phyloP scores from a whole-genome alignment of 1,140 invertebrate genomes.

The Caenorhabditis tropicalis region DNA sequence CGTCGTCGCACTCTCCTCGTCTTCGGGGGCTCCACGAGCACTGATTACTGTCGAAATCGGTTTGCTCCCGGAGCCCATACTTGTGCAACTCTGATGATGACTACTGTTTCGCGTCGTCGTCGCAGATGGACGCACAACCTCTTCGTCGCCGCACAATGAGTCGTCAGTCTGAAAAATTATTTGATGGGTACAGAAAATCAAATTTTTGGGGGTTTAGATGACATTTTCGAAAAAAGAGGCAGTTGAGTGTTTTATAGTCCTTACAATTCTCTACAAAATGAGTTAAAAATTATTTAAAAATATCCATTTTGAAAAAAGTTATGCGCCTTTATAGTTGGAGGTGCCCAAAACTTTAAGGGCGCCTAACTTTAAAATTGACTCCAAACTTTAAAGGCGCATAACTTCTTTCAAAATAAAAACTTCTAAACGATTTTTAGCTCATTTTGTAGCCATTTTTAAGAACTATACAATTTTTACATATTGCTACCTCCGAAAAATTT shows the following conservation, averaged over 20 bases:
- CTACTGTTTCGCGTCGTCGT: too few species aligned
- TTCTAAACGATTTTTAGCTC: too few species aligned
- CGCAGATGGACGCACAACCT: background rate
- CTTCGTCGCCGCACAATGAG: slow-evolving; percentile 20
- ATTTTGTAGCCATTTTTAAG: too few species aligned
- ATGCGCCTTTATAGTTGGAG: background rate
- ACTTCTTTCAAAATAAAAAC: too few species aligned
- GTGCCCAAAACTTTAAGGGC: too few species aligned
- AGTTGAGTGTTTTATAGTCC: background rate
- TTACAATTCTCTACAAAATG: background rate
- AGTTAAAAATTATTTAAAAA: background rate
- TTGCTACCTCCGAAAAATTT: too few species aligned
- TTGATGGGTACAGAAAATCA: too few species aligned
- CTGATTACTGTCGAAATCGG: background rate
- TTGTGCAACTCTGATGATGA: background rate
- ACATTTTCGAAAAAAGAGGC: background rate
- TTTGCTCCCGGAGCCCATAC: slow-evolving; percentile 17
- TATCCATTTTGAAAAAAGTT: background rate
- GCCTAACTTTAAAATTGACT: too few species aligned
- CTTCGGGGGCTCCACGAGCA: background rate
- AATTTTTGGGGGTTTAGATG: background rate
- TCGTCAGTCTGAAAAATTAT: slow-evolving; percentile 27
- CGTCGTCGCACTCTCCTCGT: background rate
- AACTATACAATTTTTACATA: too few species aligned
- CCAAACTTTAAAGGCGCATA: too few species aligned